Base-by-base conservation (phyloP, 2,888 invertebrate genomes). In the Drosophila flavopinicola region DNA sequence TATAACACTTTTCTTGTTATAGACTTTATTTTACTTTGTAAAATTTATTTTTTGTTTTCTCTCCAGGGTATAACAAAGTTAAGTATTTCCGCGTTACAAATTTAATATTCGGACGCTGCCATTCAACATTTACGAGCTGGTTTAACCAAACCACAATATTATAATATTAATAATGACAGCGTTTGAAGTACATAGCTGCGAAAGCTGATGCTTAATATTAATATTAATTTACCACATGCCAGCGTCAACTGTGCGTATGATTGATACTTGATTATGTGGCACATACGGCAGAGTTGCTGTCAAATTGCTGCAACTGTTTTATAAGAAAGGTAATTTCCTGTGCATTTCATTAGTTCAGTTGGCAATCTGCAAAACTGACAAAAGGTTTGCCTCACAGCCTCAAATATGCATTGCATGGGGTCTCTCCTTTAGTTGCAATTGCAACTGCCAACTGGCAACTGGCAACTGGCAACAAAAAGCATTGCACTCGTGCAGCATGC, bases 341-440 rank as follows among this genome's bases (percentile, higher is more conserved):
- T 53, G 32, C 25, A 47, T 25, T 58, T 70, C 57, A 60, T 74
- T 70, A 44, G 51, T 39, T 56, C 2, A 25, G 13, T 2, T 27
- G 53, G 4, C 48, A 49, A 20, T 39, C 33, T 2, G 7, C 9
- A 35, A 35, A 42, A 27, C 20, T 42, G 41, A 30, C 65, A 17
- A 42, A 39, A 48, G 20, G 30, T 25, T 29, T 15, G 20, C 33
- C 39, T 20, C 20, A 48, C 24, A 39, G 57, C 58, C 52, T 71
- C 41, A 67, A 64, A 71, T 68, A 61, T 67, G 64, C 60, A 75
- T 61, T 67, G 56, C 71, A 64, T 74, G 57, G 32, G 39, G 52
- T 58, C 53, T 58, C 53, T 64, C 17, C 44, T 23, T 42, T 25
- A 27, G 27, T 29, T 66, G 37, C 33, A 17, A 41, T 29, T 65